A percentile compares a stretch with the other conserved stretches of the same genome.
Evolutionary conservation across 2,797 vertebrate species (phyloP).

Genomic region (Fistularia commersonii): DNA sequence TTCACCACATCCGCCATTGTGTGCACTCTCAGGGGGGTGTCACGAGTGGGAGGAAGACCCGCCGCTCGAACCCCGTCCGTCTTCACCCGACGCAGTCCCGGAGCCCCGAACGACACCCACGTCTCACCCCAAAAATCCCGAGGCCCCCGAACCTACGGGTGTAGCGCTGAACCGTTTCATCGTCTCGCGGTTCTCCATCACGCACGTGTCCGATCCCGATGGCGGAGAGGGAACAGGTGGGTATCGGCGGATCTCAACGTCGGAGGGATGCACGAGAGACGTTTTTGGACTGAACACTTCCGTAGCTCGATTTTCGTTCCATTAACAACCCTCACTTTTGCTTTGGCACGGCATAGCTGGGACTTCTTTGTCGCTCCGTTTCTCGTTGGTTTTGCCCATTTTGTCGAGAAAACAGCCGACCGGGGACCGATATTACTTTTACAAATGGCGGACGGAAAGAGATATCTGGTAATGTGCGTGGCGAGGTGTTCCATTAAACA

Average conservation of each 20-base stretch:
- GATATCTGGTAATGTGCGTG: no score
- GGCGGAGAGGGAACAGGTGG: constrained; percentile 78
- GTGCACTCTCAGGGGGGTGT: constrained; percentile 62
- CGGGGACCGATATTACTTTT: no score
- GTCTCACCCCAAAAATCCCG: constrained; percentile 40
- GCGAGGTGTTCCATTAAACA: no score
- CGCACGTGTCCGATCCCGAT: constrained; percentile 87
- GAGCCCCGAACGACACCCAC: constrained; percentile 29
- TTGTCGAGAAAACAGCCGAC: no score
- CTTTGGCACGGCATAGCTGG: no score
- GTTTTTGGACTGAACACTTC: not conserved
- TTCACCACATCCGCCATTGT: not conserved
- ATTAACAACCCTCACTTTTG: no score
- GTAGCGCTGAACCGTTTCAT: constrained; percentile 85
- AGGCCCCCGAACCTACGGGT: constrained; percentile 69
- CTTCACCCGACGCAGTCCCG: constrained; percentile 42
- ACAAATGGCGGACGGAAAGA: no score
- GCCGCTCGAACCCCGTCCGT: constrained; percentile 58
- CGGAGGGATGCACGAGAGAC: not conserved
- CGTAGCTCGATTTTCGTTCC: no score
- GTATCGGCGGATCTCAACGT: not conserved
- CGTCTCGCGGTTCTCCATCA: constrained; percentile 95
- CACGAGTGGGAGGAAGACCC: constrained; percentile 76
- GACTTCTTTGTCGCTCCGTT: no score
- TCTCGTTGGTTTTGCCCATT: no score